Percentiles rank a stretch among this genome's conserved stretches.
These are phyloP conservation scores for Elmis aenea DNA, from an alignment of 2,888 invertebrate species.

Conservation along the genomic window DNA sequence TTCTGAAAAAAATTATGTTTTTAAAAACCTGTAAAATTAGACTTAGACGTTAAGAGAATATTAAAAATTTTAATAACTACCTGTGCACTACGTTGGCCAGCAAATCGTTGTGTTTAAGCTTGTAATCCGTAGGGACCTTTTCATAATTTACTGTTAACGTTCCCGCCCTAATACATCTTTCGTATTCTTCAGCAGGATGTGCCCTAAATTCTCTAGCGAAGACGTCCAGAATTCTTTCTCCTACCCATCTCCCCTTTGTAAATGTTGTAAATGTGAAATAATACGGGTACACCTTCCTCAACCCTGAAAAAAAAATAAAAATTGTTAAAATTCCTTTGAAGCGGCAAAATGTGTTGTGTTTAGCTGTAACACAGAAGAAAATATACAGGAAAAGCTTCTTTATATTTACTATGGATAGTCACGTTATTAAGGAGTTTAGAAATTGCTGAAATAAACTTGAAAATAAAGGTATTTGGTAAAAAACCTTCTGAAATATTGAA, in stretches of 20 bases:
- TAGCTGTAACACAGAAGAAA: no score
- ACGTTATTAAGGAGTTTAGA: no score
- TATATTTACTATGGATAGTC: no score
- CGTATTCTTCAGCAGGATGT: conserved; percentile 90
- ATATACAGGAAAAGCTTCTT: no score
- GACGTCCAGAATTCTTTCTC: conserved; percentile 86
- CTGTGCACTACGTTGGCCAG: conserved; percentile 92
- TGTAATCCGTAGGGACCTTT: conserved; percentile 84
- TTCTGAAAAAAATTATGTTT: no score
- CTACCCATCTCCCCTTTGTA: conserved; percentile 95
- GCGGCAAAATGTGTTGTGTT: no score
- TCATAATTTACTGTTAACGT: conserved; percentile 92
- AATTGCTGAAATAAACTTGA: no score
- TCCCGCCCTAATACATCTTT: conserved; percentile 84
- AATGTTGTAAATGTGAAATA: conserved; percentile 95
- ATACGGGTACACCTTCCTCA: conserved; percentile 95
- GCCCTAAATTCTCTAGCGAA: conserved; percentile 90
- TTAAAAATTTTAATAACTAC: conserved; percentile 50
- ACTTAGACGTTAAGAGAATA: no score
- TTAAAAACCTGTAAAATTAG: no score
- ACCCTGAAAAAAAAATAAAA: conserved; percentile 60
- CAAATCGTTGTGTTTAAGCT: conserved; percentile 88
- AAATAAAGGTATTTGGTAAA: no score
- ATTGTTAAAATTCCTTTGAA: no score
- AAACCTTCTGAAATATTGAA: no score